Evolutionary conservation across 1,140 invertebrate genomes (phyloP).

Genomic region (Choristoneura fumiferana): DNA sequence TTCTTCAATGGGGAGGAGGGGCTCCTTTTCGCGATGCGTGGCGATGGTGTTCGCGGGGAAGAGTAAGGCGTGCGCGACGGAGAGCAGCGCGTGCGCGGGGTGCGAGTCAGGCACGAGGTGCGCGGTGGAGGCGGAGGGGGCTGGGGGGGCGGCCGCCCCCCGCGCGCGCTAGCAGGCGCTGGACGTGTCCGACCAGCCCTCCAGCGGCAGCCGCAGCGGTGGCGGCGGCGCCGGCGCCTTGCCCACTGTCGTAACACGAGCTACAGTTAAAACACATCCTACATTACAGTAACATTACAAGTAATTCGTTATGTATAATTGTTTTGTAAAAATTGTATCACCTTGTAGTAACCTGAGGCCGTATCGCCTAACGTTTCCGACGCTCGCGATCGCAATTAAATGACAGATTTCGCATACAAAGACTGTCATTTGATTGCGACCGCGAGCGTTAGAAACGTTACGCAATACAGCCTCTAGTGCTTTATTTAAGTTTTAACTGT

Average conservation of each 20-base stretch:
- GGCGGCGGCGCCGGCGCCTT: slow-evolving; percentile 67
- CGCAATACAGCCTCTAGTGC: no score
- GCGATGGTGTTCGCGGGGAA: slow-evolving; percentile 48
- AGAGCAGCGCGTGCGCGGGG: slow-evolving; percentile 60
- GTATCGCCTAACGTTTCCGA: no score
- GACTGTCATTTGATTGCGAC: no score
- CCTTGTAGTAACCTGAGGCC: no score
- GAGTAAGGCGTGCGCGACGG: slow-evolving; percentile 55
- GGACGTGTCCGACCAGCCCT: slow-evolving; percentile 60
- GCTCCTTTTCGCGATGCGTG: slow-evolving; percentile 4
- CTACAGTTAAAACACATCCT: no score
- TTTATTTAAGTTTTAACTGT: no score
- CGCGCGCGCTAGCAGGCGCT: slow-evolving; percentile 66
- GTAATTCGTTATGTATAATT: no score
- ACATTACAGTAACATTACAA: no score
- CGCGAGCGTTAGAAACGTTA: no score
- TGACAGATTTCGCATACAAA: no score
- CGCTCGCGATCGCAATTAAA: no score
- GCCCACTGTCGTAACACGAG: slow-evolving; percentile 31
- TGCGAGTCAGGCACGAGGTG: slow-evolving; percentile 46
- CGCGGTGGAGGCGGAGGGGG: slow-evolving; percentile 33
- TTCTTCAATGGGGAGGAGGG: slow-evolving; percentile 56
- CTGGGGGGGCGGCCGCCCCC: slow-evolving; percentile 46
- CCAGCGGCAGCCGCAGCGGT: slow-evolving; percentile 57
- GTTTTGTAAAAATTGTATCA: no score